Conservation (phyloP, 1,140 invertebrate species). For the Cotesia typhae region DNA sequence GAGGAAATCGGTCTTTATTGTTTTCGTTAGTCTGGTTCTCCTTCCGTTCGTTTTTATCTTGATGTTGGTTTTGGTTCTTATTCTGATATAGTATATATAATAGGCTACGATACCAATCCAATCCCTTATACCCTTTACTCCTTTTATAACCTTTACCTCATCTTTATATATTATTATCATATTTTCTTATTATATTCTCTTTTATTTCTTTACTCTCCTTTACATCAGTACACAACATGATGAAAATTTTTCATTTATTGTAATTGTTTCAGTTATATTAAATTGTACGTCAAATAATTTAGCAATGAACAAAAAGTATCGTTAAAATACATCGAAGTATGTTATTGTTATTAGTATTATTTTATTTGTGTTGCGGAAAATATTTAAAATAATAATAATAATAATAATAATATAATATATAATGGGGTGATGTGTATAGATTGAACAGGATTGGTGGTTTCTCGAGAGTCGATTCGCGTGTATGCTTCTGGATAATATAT, state of each 20-base stretch:
- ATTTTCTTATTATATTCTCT: too few relatives aligned
- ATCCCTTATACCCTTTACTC: background rate
- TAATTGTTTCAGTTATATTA: too few relatives aligned
- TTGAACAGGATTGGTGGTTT: conserved; percentile 41
- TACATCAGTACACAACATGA: too few relatives aligned
- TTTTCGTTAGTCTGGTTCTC: conserved; percentile 48
- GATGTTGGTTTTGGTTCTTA: conserved; percentile 4
- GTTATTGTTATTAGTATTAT: too few relatives aligned
- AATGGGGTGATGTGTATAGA: conserved; percentile 52
- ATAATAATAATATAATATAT: conserved; percentile 24
- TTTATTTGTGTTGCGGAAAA: too few relatives aligned
- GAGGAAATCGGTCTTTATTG: conserved; percentile 55
- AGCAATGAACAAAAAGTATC: background rate
- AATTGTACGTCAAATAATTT: conserved; percentile 4
- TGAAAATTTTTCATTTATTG: too few relatives aligned
- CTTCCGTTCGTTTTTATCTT: conserved; percentile 15
- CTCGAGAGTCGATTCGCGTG: conserved; percentile 47
- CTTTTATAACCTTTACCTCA: background rate
- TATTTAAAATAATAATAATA: too few relatives aligned
- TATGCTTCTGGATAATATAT: conserved; percentile 36
- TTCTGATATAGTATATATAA: background rate
- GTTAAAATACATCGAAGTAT: too few relatives aligned
- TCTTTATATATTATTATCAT: too few relatives aligned
- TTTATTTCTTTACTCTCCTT: too few relatives aligned
- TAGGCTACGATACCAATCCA: background rate